phyloP scores from a whole-genome alignment of 2,113 vertebrate genomes.

The Dasyprocta punctata region DNA sequence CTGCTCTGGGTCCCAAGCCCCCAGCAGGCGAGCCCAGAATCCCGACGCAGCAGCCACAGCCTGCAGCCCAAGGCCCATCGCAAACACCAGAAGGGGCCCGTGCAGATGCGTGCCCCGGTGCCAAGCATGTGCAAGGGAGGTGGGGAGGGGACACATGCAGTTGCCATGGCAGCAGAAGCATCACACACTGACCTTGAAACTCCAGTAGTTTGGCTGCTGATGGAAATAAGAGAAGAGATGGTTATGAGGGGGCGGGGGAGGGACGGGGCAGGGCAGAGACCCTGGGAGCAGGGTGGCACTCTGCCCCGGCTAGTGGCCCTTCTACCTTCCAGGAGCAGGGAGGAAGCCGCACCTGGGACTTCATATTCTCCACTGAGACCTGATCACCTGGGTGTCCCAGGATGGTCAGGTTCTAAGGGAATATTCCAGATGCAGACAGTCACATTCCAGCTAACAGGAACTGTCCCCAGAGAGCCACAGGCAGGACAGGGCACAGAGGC shows the following conservation, averaged over 20 bases:
- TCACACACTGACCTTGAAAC: slow-evolving; percentile 98
- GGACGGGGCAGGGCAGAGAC: neutral
- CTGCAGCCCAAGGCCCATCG: slow-evolving; percentile 28
- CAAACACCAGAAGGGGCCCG: neutral
- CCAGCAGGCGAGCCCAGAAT: neutral
- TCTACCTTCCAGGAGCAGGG: slow-evolving; percentile 45
- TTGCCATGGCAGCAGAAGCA: slow-evolving; percentile 81
- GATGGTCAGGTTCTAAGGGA: neutral
- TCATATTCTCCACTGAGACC: neutral
- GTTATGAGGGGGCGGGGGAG: slow-evolving; percentile 60
- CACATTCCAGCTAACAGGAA: neutral
- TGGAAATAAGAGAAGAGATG: slow-evolving; percentile 84
- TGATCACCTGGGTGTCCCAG: neutral
- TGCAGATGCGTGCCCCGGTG: slow-evolving; percentile 45
- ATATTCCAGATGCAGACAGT: neutral
- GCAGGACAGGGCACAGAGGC: neutral
- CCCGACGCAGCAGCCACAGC: slow-evolving; percentile 42
- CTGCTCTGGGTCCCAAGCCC: neutral
- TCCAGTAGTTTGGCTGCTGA: slow-evolving; percentile 99
- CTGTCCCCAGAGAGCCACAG: neutral
- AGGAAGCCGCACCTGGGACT: neutral
- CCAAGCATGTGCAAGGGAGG: slow-evolving; percentile 74
- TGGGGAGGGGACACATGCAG: slow-evolving; percentile 82
- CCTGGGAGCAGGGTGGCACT: neutral
- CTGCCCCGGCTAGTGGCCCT: neutral